phyloP scores from a whole-genome alignment of 2,113 vertebrate species.

The Brienomyrus brachyistius region DNA sequence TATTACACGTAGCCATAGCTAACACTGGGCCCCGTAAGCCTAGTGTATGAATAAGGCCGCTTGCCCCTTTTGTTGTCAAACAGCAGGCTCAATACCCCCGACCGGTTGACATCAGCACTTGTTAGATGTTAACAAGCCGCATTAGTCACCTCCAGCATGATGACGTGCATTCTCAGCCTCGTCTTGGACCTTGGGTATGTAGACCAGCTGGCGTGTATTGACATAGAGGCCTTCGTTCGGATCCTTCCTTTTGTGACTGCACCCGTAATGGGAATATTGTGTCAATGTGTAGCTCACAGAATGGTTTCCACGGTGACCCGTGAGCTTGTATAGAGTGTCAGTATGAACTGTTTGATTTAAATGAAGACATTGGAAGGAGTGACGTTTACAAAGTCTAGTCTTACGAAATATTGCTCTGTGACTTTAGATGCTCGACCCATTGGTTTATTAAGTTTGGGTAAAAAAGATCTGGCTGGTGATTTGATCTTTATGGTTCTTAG shows the following conservation, averaged over 20 bases:
- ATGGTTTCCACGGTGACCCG: neutral
- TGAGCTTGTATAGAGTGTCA: neutral
- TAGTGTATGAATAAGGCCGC: neutral
- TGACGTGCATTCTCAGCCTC: neutral
- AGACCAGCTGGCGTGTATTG: neutral
- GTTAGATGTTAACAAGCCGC: slow-evolving; percentile 17
- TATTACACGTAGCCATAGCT: neutral
- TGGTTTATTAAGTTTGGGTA: neutral
- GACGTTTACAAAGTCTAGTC: neutral
- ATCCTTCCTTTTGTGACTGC: neutral
- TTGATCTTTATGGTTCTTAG: neutral
- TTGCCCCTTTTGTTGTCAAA: neutral
- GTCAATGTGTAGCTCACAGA: neutral
- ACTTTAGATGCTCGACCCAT: neutral
- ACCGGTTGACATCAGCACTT: slow-evolving; percentile 6
- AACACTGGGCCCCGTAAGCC: neutral
- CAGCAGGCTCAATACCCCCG: neutral
- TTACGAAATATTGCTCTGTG: neutral
- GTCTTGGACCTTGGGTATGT: slow-evolving; percentile 1
- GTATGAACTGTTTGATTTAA: neutral
- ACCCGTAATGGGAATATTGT: neutral
- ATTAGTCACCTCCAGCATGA: neutral
- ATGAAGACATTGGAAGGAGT: neutral
- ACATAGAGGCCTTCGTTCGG: neutral
- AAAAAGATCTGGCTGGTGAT: neutral